phyloP scores from a whole-genome alignment of 2,888 invertebrate species.

The Tinea semifulvella region DNA sequence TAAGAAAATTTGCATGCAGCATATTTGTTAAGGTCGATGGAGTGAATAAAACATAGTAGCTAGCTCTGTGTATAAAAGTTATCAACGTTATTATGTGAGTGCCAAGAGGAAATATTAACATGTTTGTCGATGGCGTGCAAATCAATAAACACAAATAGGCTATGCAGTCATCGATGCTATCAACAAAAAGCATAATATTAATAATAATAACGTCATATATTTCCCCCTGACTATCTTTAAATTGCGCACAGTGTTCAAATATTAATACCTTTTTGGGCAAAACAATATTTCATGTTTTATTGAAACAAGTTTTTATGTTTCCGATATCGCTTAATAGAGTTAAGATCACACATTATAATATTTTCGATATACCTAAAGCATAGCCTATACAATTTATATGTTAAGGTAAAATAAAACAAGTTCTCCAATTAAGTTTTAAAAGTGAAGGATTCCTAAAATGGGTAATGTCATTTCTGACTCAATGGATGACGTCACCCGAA shows the following conservation, averaged over 20 bases:
- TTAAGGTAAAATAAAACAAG: no score
- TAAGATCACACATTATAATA: no score
- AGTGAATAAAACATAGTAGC: neutral
- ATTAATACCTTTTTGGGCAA: no score
- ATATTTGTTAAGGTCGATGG: neutral
- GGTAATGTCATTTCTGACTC: slow-evolving; percentile 10
- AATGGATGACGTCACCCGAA: slow-evolving; percentile 11
- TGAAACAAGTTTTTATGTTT: no score
- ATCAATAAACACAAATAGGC: neutral
- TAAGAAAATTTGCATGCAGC: neutral
- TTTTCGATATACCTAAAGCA: no score
- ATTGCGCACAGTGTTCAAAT: no score
- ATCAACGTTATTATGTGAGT: neutral
- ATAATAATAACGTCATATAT: neutral
- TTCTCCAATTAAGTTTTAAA: no score
- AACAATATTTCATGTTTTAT: no score
- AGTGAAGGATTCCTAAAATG: neutral
- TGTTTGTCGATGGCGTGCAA: neutral
- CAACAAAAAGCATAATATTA: neutral
- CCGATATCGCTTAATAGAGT: no score
- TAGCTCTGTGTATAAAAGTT: neutral
- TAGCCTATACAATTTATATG: no score
- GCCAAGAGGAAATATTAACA: neutral
- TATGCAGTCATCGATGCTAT: neutral
- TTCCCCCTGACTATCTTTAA: no score